Evolutionary conservation across 30 jellyfish, hydroid and myxozoan genomes (phyloP), one percentile per base, ranked within the genome.

Genomic region (Aurelia sp.): DNA sequence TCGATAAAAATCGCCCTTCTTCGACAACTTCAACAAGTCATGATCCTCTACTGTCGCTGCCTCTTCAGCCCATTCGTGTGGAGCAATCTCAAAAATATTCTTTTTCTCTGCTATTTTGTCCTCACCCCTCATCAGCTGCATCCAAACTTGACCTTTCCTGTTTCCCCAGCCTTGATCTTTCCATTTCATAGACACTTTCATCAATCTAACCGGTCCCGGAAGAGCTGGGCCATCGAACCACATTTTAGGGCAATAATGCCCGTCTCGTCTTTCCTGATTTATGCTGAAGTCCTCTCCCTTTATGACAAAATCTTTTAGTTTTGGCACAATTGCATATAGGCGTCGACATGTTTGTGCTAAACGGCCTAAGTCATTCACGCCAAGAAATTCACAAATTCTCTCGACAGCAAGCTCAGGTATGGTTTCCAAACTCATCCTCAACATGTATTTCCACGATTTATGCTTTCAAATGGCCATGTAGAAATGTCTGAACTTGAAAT

Each of bases 101-200:
- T 21, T n/a, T 13, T 21, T 18, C 69, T 59, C 69, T 4, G 69
- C 24, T 18, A 59, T 13, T 21, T 59, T 21, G 13, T 59, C 33
- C 3, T 59, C 69, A 4, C 69, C 69, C 33, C 69, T 59, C 69
- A 59, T 59, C 69, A 59, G 33, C 33, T 59, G 24, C 69, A 59
- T 18, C 69, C 69, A 59, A 2, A 59, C 69, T 59, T 59, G 33
- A 18, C 69, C 69, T 59, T 59, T 59, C 33, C 33, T 59, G 69
- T 59, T 59, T 9, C 69, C 69, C 24, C 24, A 59, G 33, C 69
- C 69, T 21, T 59, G 69, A 59, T 59, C 69, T 18, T 59, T 59
- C 69, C 69, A 59, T 5, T 7, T 59, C 33, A 59, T 18, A 18
- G 69, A 59, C 69, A 59, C 33, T 59, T n/a, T 59, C 33, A 59